These are phyloP conservation scores for Mechanitis messenoides DNA, from an alignment of 2,888 invertebrate genomes.

Conservation along the genomic window DNA sequence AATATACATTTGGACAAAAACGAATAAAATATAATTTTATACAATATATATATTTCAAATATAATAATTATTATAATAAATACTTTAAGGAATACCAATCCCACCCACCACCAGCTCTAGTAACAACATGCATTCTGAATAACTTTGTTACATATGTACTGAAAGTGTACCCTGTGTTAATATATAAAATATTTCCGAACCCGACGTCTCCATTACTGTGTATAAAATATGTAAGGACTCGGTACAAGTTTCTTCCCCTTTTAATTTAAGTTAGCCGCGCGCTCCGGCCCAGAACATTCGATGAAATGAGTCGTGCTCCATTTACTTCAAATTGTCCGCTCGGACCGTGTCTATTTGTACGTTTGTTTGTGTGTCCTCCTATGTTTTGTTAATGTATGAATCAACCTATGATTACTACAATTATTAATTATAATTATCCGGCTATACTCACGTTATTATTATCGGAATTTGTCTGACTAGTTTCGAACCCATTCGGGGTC, in stretches of 20 bases:
- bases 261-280: slow-evolving; percentile 3
- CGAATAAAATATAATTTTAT: no score
- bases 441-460: not conserved
- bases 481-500: no score
- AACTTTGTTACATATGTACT: no score
- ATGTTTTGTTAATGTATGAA: slow-evolving; percentile 25
- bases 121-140: no score
- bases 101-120: no score
- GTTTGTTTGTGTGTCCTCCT: slow-evolving; percentile 20
- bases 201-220: slow-evolving; percentile 4
- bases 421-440: not conserved
- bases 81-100: no score
- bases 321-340: slow-evolving; percentile 57
- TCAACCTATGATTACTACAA: slow-evolving; percentile 6
- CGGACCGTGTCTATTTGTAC: slow-evolving; percentile 12
- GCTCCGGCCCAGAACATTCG: slow-evolving; percentile 13
- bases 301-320: slow-evolving; percentile 54
- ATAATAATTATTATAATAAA: no score
- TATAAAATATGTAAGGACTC: slow-evolving; percentile 2
- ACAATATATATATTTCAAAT: no score
- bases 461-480: no score
- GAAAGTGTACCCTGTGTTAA: not conserved
- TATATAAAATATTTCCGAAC: not conserved
- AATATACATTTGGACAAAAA: no score
- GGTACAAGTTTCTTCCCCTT: slow-evolving; percentile 8